Evolutionary conservation across 2,888 invertebrate species (phyloP).

Genomic region (Pandemis corylana): DNA sequence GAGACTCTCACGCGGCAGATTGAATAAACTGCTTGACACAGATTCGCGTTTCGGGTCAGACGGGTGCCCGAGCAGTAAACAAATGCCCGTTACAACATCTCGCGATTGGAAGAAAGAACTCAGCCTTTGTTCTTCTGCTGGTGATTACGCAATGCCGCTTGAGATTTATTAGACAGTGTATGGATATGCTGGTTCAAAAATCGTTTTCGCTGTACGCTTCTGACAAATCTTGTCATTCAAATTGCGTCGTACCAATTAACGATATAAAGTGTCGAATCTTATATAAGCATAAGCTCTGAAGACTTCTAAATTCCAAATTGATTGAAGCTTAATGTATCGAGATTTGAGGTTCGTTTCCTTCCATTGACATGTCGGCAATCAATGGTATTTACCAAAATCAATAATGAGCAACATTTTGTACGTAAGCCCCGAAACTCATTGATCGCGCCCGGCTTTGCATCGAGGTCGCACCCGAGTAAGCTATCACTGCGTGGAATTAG

Average conservation of each 20-base stretch:
- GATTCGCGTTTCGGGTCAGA: constrained; percentile 83
- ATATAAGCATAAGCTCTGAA: background rate
- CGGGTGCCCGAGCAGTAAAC: constrained; percentile 71
- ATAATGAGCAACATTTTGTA: constrained; percentile 30
- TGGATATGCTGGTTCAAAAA: constrained; percentile 19
- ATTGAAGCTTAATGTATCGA: constrained; percentile 9
- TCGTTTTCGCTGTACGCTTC: background rate
- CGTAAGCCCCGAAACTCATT: constrained; percentile 37
- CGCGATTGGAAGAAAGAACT: constrained; percentile 58
- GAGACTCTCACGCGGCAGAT: constrained; percentile 75
- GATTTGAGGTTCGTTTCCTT: background rate
- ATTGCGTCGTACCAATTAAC: background rate
- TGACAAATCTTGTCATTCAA: background rate
- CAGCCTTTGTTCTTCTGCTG: constrained; percentile 37
- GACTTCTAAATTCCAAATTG: constrained; percentile 9
- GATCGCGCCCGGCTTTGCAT: constrained; percentile 37
- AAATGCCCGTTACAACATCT: constrained; percentile 78
- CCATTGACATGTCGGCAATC: constrained; percentile 9
- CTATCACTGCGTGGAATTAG: constrained; percentile 37
- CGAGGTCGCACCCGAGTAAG: constrained; percentile 36
- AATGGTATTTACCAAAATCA: constrained; percentile 23
- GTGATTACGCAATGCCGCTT: constrained; percentile 30
- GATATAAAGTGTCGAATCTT: background rate
- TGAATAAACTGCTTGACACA: constrained; percentile 86
- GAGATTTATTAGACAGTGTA: constrained; percentile 32